Conservation (phyloP, 1,140 invertebrate species). For the Manduca sexta region DNA sequence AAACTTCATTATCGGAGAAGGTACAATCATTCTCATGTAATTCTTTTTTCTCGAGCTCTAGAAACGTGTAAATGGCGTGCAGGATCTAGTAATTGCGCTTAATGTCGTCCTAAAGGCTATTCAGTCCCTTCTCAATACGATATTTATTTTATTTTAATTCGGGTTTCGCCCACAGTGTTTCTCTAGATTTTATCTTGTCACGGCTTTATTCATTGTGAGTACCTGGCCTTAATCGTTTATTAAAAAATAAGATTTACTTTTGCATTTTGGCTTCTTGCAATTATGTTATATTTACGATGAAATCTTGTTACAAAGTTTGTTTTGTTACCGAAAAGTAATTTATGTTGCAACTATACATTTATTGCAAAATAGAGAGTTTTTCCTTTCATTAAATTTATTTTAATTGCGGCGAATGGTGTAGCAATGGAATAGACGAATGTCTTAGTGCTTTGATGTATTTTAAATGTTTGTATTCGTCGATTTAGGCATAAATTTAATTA, state of each 20-base stretch:
- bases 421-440: no score
- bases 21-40: background rate
- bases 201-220: conserved; percentile 49
- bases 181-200: conserved; percentile 60
- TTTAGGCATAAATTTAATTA: no score
- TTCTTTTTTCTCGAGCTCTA: conserved; percentile 16
- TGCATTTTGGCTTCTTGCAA: conserved; percentile 35
- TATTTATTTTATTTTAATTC: conserved; percentile 58
- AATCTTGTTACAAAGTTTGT: no score
- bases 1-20: conserved; percentile 26
- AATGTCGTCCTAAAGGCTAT: conserved; percentile 54
- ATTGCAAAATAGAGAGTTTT: no score
- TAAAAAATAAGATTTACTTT: conserved; percentile 25
- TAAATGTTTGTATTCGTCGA: no score
- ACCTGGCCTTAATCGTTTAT: conserved; percentile 39
- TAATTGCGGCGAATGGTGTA: no score
- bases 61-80: conserved; percentile 29
- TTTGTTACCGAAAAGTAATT: no score
- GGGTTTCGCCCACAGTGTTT: conserved; percentile 39
- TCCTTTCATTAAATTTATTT: no score
- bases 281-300: no score
- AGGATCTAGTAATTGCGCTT: conserved; percentile 51
- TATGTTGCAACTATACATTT: no score
- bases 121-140: conserved; percentile 51
- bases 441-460: no score